A percentile compares a stretch with the other conserved stretches of the same genome.
Evolutionary conservation across 2,888 invertebrate genomes (phyloP).

Genomic region (Sarcophaga carnaria): DNA sequence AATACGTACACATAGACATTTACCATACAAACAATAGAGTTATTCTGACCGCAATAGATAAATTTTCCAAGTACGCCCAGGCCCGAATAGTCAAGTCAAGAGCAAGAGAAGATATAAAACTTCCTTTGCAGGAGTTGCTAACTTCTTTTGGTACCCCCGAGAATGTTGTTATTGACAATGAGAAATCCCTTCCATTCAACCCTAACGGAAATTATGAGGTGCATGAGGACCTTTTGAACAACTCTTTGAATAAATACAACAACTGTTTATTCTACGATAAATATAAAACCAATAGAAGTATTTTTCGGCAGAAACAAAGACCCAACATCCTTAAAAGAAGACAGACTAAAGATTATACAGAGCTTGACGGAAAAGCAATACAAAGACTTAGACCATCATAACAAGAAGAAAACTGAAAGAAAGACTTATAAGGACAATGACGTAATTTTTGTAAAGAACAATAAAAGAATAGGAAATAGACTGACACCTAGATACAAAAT

Average conservation of each 20-base stretch:
- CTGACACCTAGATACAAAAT: slow-evolving; percentile 13
- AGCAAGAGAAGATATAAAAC: slow-evolving; percentile 55
- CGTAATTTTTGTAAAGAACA: slow-evolving; percentile 27
- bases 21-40: slow-evolving; percentile 21
- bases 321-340: too few relatives aligned
- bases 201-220: slow-evolving; percentile 66
- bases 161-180: slow-evolving; percentile 66
- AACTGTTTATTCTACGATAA: slow-evolving; percentile 62
- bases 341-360: too few relatives aligned
- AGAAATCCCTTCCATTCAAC: slow-evolving; percentile 69
- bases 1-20: slow-evolving; percentile 59
- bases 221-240: slow-evolving; percentile 46
- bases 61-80: slow-evolving; percentile 58
- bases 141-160: slow-evolving; percentile 61
- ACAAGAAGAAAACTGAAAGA: not conserved
- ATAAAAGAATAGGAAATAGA: slow-evolving; percentile 40
- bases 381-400: too few relatives aligned
- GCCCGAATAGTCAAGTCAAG: slow-evolving; percentile 50
- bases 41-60: slow-evolving; percentile 55
- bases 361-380: too few relatives aligned
- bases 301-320: slow-evolving; percentile 26
- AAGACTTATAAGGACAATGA: slow-evolving; percentile 15
- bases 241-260: slow-evolving; percentile 62
- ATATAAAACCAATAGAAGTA: slow-evolving; percentile 62
- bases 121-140: slow-evolving; percentile 52